These are phyloP conservation scores for Agrochola circellaris DNA, from an alignment of 2,888 invertebrate species.

Conservation along the genomic window DNA sequence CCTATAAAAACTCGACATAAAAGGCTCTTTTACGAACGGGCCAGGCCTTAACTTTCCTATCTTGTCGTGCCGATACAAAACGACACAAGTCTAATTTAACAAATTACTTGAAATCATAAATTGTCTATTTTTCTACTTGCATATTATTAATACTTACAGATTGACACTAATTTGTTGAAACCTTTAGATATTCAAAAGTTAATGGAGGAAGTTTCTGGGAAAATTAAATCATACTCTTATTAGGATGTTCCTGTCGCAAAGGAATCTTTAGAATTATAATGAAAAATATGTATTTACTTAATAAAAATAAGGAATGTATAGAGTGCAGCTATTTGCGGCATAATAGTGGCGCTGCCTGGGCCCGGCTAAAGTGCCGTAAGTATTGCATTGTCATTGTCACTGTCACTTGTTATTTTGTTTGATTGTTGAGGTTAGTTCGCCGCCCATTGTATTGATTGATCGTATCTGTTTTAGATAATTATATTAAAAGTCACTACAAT, in stretches of 20 bases:
- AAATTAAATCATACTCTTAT: background rate
- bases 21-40: slow-evolving; percentile 35
- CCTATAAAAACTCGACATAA: slow-evolving; percentile 43
- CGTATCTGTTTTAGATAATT: no score
- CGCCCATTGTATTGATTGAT: no score
- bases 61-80: slow-evolving; percentile 3
- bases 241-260: background rate
- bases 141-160: background rate
- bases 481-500: no score
- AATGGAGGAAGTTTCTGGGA: background rate
- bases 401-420: no score
- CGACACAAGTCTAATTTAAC: background rate
- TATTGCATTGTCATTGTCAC: no score
- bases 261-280: background rate
- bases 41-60: slow-evolving; percentile 25
- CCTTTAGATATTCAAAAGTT: background rate
- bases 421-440: no score
- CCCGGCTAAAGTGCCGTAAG: no score
- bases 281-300: background rate
- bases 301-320: background rate
- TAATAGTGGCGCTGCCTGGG: no score
- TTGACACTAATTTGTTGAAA: background rate
- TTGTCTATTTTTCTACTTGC: background rate
- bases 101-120: background rate
- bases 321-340: no score